phyloP scores from a whole-genome alignment of 2,113 vertebrate species.

The Melozone crissalis region DNA sequence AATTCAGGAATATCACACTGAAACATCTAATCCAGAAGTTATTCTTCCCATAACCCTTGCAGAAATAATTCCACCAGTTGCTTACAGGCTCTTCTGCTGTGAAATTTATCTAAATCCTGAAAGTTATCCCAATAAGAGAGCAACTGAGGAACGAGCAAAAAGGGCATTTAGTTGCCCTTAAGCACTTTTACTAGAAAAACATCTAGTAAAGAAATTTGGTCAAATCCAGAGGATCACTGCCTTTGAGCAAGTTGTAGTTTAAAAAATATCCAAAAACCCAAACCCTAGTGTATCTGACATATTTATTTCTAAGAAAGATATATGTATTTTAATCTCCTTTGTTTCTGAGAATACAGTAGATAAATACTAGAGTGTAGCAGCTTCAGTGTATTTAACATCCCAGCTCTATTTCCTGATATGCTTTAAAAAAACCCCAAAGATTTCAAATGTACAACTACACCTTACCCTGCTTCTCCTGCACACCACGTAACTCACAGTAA shows the following conservation, averaged over 20 bases:
- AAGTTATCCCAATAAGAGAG: neutral
- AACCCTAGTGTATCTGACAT: no score
- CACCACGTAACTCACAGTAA: accelerated
- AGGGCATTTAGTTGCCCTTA: neutral
- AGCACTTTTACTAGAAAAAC: neutral
- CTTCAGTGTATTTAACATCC: neutral
- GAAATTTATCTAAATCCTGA: neutral
- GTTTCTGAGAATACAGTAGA: neutral
- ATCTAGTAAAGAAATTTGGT: neutral
- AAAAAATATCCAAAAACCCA: neutral
- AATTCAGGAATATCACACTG: neutral
- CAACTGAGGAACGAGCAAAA: neutral
- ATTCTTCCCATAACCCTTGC: neutral
- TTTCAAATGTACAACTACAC: neutral
- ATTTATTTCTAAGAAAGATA: neutral
- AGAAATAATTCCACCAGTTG: neutral
- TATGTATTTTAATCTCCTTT: neutral
- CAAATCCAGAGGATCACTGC: neutral
- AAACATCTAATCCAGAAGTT: neutral
- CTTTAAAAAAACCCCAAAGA: neutral
- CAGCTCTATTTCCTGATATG: neutral
- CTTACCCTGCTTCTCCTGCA: neutral
- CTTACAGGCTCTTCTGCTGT: neutral
- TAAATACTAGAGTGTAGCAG: neutral
- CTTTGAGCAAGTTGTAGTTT: neutral